Conservation (phyloP, 2,888 invertebrate genomes). For the Geotrupes spiniger region DNA sequence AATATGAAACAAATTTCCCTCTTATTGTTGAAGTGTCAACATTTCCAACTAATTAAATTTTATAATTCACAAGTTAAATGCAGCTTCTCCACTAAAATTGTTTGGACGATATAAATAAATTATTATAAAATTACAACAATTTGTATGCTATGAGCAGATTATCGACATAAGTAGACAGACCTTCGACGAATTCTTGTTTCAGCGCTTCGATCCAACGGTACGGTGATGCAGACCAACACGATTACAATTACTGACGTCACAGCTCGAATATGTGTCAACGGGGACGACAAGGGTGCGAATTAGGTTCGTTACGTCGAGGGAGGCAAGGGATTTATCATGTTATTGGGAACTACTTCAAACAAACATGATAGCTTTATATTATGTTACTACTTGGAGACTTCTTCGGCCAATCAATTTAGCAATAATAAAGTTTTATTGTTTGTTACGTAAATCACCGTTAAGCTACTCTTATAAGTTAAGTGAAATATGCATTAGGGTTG, state of each 20-base stretch:
- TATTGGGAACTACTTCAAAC: slow-evolving; percentile 36
- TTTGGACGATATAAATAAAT: no score
- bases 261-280: slow-evolving; percentile 37
- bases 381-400: slow-evolving; percentile 23
- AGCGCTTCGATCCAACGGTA: not conserved
- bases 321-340: slow-evolving; percentile 34
- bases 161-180: no score
- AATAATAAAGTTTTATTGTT: slow-evolving; percentile 18
- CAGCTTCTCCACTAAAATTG: no score
- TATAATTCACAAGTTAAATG: no score
- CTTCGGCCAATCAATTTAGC: slow-evolving; percentile 21
- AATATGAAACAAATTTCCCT: no score
- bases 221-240: slow-evolving; percentile 28
- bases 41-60: no score
- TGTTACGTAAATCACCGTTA: slow-evolving; percentile 20
- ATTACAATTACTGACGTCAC: slow-evolving; percentile 38
- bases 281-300: slow-evolving; percentile 32
- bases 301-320: slow-evolving; percentile 35
- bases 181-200: no score
- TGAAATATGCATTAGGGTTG: slow-evolving; percentile 8
- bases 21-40: no score
- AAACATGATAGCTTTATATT: slow-evolving; percentile 35
- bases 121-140: no score
- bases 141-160: no score
- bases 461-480: slow-evolving; percentile 1